These are phyloP conservation scores for Protonemura montana DNA, from an alignment of 2,888 invertebrate species.

Conservation along the genomic window DNA sequence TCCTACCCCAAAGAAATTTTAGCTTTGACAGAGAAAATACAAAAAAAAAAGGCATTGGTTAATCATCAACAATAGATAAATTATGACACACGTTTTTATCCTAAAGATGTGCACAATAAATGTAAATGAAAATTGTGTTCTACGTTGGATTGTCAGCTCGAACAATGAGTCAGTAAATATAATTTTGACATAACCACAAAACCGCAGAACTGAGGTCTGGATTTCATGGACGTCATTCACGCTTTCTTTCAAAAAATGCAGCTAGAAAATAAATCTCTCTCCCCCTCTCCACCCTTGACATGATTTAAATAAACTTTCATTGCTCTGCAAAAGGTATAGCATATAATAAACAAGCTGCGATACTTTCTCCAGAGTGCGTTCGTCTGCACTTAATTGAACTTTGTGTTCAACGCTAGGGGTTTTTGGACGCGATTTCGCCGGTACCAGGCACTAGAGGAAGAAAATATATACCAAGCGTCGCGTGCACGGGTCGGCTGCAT, in stretches of 20 bases:
- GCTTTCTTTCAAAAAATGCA: background rate
- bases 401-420: background rate
- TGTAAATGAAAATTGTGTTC: background rate
- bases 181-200: background rate
- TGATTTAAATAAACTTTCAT: background rate
- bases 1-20: background rate
- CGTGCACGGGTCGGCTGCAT: constrained; percentile 26
- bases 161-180: too few relatives aligned
- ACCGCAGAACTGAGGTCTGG: background rate
- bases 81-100: background rate
- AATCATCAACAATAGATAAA: background rate
- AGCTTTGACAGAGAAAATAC: background rate
- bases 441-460: constrained; percentile 16
- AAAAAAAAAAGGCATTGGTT: background rate
- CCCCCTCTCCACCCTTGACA: background rate
- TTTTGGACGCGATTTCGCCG: background rate
- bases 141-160: background rate
- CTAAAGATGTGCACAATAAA: background rate
- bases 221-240: background rate
- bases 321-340: background rate
- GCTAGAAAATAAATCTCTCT: background rate
- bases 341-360: background rate
- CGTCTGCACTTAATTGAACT: constrained; percentile 27
- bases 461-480: background rate
- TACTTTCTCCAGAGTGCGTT: constrained; percentile 4